phyloP scores from a whole-genome alignment of 2,888 invertebrate species.

The Antheraea yamamai region DNA sequence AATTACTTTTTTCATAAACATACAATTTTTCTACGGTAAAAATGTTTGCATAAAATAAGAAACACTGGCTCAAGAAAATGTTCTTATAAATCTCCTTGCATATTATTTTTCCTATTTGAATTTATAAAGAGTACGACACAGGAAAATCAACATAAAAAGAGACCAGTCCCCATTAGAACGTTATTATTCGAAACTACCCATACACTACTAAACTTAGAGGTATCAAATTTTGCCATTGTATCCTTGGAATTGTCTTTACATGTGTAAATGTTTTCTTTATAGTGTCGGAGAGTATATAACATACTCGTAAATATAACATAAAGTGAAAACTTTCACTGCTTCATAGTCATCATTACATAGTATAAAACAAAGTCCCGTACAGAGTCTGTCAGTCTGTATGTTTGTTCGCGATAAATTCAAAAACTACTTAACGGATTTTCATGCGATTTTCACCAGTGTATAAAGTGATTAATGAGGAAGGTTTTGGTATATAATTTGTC shows the following conservation, averaged over 20 bases:
- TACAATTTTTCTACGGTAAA: neutral
- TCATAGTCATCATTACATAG: too few relatives aligned
- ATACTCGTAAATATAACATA: neutral
- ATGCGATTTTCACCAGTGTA: too few relatives aligned
- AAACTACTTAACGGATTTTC: too few relatives aligned
- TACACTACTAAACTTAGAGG: neutral
- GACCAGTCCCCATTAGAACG: constrained; percentile 5
- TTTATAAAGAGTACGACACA: neutral
- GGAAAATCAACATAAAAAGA: neutral
- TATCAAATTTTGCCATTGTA: neutral
- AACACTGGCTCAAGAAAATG: neutral
- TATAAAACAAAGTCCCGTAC: too few relatives aligned
- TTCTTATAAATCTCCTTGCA: neutral
- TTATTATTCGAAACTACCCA: constrained; percentile 1
- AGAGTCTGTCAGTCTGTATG: too few relatives aligned
- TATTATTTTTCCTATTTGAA: neutral
- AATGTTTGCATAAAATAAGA: neutral
- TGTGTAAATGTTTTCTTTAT: neutral
- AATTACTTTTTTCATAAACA: neutral
- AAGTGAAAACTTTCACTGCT: neutral
- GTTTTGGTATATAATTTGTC: too few relatives aligned
- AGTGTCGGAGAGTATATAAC: neutral
- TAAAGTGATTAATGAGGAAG: too few relatives aligned
- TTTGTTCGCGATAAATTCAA: too few relatives aligned
- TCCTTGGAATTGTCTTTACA: neutral